These are phyloP conservation scores for Trissolcus brochymenae DNA, from an alignment of 2,888 invertebrate genomes.

Conservation along the genomic window DNA sequence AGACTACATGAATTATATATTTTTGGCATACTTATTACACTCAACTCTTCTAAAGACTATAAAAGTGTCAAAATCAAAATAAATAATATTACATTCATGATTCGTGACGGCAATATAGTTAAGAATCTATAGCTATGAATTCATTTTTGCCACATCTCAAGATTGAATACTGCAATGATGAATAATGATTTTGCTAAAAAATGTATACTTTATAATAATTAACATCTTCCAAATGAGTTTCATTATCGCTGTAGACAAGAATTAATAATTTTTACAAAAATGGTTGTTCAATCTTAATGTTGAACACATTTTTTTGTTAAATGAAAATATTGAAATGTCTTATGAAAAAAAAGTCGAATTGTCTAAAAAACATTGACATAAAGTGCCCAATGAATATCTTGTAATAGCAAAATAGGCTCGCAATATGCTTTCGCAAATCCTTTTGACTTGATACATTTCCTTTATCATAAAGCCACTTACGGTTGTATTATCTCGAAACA, in stretches of 20 bases:
- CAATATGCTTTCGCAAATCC: constrained; percentile 9
- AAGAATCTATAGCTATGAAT: not conserved
- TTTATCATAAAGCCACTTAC: constrained; percentile 38
- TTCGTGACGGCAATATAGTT: constrained; percentile 23
- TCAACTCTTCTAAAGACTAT: constrained; percentile 17
- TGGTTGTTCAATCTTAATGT: no score
- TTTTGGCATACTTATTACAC: constrained; percentile 24
- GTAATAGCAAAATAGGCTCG: constrained; percentile 12
- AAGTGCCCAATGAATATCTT: not conserved
- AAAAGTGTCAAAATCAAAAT: constrained; percentile 40
- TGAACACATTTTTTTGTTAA: no score
- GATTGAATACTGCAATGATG: not conserved
- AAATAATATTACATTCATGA: constrained; percentile 27
- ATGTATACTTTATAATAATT: not conserved
- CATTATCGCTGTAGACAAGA: no score
- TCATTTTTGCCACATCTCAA: not conserved
- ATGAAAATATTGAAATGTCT: not conserved
- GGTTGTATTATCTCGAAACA: constrained; percentile 38
- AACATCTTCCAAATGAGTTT: no score
- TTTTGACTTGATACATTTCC: constrained; percentile 33
- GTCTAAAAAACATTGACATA: no score
- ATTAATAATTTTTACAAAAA: no score
- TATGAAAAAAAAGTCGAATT: not conserved
- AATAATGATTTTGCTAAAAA: constrained; percentile 4
- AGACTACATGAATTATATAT: not conserved